phyloP scores from a whole-genome alignment of 1,140 invertebrate species.

The Heterodera schachtii region DNA sequence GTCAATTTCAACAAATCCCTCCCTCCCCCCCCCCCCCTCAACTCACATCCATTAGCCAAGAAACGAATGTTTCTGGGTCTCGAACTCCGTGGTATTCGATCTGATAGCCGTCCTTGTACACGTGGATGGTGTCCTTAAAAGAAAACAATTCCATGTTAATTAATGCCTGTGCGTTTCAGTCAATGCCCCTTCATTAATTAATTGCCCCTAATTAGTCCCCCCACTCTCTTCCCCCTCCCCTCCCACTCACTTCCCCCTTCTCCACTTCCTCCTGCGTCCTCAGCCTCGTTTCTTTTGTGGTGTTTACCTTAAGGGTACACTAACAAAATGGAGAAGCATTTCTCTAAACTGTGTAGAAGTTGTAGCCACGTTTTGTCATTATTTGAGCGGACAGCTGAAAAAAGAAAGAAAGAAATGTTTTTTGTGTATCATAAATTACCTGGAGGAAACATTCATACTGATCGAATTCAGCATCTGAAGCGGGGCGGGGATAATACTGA shows the following conservation, averaged over 20 bases:
- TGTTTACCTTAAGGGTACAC: constrained; percentile 47
- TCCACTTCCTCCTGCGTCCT: constrained; percentile 64
- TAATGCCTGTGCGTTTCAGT: too few species aligned
- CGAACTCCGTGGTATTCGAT: constrained; percentile 65
- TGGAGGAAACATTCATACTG: constrained; percentile 66
- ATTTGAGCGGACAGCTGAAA: constrained; percentile 63
- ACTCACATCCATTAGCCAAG: constrained; percentile 64
- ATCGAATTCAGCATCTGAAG: constrained; percentile 56
- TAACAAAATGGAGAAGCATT: not conserved
- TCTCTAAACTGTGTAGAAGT: constrained; percentile 57
- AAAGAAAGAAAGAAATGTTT: constrained; percentile 23
- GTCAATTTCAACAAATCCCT: too few species aligned
- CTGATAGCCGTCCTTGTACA: constrained; percentile 66
- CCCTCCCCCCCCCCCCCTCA: not conserved
- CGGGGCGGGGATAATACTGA: not conserved
- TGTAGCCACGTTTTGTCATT: constrained; percentile 66
- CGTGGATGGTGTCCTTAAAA: constrained; percentile 56
- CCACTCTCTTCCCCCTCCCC: not conserved
- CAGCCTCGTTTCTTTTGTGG: constrained; percentile 60
- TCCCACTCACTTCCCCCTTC: constrained; percentile 60
- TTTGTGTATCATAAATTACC: constrained; percentile 35
- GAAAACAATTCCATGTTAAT: not conserved
- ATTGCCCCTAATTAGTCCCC: not conserved
- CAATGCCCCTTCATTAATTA: not conserved
- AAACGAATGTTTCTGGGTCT: constrained; percentile 65